Percentiles rank a stretch among this genome's conserved stretches.
These are phyloP conservation scores for Hypena proboscidalis DNA, from an alignment of 2,888 invertebrate species.

Conservation along the genomic window DNA sequence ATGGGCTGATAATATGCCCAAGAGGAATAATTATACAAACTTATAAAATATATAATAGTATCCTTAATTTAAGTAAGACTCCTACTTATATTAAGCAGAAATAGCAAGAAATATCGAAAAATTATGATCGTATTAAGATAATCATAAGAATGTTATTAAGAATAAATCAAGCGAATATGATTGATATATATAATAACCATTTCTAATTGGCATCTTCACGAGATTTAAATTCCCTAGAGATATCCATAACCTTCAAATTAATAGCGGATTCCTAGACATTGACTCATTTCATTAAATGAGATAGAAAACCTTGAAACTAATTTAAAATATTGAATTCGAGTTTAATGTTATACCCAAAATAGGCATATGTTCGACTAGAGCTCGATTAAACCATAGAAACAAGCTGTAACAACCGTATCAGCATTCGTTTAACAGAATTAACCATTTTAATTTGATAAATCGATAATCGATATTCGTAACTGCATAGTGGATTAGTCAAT, in stretches of 20 bases:
- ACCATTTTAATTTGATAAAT: constrained; percentile 28
- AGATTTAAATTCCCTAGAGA: constrained; percentile 10
- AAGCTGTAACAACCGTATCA: constrained; percentile 16
- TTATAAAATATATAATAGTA: too few relatives aligned
- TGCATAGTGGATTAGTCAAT: constrained; percentile 33
- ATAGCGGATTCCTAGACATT: constrained; percentile 2
- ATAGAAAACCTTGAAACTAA: constrained; percentile 1
- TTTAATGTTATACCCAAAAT: not conserved
- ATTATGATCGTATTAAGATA: too few relatives aligned
- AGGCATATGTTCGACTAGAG: constrained; percentile 1
- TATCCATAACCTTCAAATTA: not conserved
- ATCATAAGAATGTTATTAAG: not conserved
- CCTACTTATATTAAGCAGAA: too few relatives aligned
- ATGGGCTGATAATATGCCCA: constrained; percentile 28
- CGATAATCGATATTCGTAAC: constrained; percentile 24
- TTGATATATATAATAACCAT: constrained; percentile 4
- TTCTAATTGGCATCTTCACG: constrained; percentile 4
- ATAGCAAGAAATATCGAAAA: too few relatives aligned
- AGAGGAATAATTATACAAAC: too few relatives aligned
- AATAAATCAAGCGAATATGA: not conserved
- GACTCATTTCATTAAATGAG: constrained; percentile 7
- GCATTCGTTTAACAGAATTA: constrained; percentile 22
- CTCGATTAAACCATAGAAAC: constrained; percentile 24
- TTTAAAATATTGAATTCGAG: not conserved
- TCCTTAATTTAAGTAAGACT: too few relatives aligned